Evolutionary conservation across 2,797 vertebrate genomes (phyloP).

Genomic region (Xiphophorus birchmanni): DNA sequence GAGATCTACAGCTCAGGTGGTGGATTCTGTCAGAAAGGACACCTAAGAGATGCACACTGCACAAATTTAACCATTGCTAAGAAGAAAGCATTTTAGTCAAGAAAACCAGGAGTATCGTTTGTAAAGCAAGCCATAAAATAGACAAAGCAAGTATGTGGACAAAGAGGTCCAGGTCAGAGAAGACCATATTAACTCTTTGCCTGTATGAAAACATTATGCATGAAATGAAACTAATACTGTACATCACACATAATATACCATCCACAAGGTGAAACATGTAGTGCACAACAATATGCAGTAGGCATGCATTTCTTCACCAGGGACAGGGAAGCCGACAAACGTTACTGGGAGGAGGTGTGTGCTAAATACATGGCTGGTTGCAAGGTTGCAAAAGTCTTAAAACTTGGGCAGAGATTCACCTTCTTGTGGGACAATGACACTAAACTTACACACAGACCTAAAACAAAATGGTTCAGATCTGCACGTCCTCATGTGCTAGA

Average conservation of each 20-base stretch:
- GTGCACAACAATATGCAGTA: not conserved
- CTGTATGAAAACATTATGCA: not conserved
- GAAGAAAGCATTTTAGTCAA: not conserved
- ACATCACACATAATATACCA: not conserved
- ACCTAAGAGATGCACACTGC: not conserved
- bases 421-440: not conserved
- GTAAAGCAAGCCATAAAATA: not conserved
- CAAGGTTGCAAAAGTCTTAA: not conserved
- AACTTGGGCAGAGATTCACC: not conserved
- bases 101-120: not conserved
- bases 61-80: not conserved
- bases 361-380: not conserved
- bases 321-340: not conserved
- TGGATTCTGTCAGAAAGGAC: not conserved
- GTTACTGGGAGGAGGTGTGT: not conserved
- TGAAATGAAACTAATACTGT: not conserved
- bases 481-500: not conserved
- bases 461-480: not conserved
- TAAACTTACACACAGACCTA: not conserved
- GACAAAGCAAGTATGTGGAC: not conserved
- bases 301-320: not conserved
- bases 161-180: not conserved
- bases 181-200: not conserved
- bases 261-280: not conserved
- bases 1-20: not conserved